Conservation (phyloP, 1,140 invertebrate species). For the Dendrolimus kikuchii region DNA sequence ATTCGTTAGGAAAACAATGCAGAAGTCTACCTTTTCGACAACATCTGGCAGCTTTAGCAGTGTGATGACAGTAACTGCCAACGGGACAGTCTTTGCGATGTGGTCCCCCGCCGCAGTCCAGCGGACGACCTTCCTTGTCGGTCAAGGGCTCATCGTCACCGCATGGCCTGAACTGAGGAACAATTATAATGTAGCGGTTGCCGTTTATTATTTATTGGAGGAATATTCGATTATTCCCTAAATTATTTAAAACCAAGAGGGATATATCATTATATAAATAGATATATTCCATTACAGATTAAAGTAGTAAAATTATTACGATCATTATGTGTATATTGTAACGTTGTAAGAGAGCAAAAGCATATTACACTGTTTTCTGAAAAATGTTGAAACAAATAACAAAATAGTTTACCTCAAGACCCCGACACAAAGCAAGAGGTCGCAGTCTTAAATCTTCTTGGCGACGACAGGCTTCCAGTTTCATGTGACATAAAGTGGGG, state of each 20-base stretch:
- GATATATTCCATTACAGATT: too few relatives aligned
- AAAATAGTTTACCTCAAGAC: conserved; percentile 37
- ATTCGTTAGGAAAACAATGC: background rate
- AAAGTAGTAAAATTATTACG: too few relatives aligned
- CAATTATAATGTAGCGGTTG: background rate
- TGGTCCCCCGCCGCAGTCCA: conserved; percentile 86
- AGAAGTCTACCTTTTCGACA: conserved; percentile 82
- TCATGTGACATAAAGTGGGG: conserved; percentile 89
- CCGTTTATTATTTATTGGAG: too few relatives aligned
- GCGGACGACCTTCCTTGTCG: conserved; percentile 80
- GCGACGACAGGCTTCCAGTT: conserved; percentile 85
- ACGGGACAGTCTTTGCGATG: conserved; percentile 85
- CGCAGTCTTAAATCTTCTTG: conserved; percentile 85
- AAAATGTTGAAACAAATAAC: too few relatives aligned
- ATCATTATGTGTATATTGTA: too few relatives aligned
- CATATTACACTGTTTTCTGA: too few relatives aligned
- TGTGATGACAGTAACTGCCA: conserved; percentile 88
- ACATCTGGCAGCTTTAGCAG: conserved; percentile 83
- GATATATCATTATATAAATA: too few relatives aligned
- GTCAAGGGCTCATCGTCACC: conserved; percentile 85
- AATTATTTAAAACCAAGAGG: too few relatives aligned
- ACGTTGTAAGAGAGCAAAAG: too few relatives aligned
- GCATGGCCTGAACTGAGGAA: conserved; percentile 77
- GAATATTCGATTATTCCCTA: too few relatives aligned
- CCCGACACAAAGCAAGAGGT: conserved; percentile 49